Evolutionary conservation across 1,140 invertebrate species (phyloP).

Genomic region (Antheraea mylitta): DNA sequence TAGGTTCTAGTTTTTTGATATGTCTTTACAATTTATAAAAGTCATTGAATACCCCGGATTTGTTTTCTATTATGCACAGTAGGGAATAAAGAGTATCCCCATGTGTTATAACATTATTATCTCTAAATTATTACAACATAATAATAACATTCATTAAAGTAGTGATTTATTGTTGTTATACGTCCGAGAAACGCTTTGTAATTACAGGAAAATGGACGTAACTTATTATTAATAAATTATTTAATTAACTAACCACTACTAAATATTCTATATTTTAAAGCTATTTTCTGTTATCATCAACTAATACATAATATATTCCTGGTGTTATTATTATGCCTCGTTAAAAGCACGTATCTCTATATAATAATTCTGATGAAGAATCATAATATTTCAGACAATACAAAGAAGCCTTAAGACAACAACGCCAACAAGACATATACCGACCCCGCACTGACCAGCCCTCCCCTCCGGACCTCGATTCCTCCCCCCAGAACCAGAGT

Average conservation of each 20-base stretch:
- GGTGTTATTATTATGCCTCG: background rate
- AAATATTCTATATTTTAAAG: background rate
- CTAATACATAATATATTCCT: background rate
- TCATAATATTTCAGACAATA: constrained; percentile 84
- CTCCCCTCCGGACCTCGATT: constrained; percentile 70
- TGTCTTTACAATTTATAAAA: no score
- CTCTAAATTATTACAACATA: no score
- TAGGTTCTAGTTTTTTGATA: no score
- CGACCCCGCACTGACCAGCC: constrained; percentile 78
- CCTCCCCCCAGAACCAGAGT: constrained; percentile 58
- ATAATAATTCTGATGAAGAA: background rate
- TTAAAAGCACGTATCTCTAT: background rate
- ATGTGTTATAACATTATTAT: no score
- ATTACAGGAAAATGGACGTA: background rate
- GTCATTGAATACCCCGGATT: no score
- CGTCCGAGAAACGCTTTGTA: background rate
- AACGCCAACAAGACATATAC: constrained; percentile 90
- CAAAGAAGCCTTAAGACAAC: constrained; percentile 91
- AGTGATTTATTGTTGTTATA: no score
- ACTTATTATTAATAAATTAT: background rate
- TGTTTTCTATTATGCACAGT: no score
- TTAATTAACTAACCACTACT: background rate
- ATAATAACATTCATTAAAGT: no score
- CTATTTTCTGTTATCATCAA: background rate
- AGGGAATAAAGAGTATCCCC: no score